phyloP scores from a whole-genome alignment of 2,888 invertebrate species.

The Brachypalpus laphriformis region DNA sequence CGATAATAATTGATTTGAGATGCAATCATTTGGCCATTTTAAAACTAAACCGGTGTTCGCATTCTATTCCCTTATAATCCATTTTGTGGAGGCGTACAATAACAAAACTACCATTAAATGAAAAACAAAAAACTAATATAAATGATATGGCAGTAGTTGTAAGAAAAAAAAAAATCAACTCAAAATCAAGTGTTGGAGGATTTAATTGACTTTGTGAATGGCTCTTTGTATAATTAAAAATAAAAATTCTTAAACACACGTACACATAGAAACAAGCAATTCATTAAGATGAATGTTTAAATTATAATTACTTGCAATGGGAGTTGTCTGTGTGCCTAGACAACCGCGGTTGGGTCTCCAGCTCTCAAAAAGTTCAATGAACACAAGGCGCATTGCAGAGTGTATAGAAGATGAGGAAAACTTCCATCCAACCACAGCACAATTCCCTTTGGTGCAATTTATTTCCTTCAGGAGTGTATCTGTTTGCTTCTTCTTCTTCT shows the following conservation, averaged over 20 bases:
- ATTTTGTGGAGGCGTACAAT: conserved; percentile 37
- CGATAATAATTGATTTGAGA: conserved; percentile 1
- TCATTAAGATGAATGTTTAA: conserved; percentile 53
- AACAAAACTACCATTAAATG: conserved; percentile 34
- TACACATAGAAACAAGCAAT: conserved; percentile 20
- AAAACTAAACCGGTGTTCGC: conserved; percentile 50
- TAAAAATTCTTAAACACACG: background rate
- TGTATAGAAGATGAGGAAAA: conserved; percentile 18
- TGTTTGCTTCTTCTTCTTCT: conserved; percentile 12
- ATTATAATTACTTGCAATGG: conserved; percentile 46
- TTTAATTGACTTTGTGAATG: conserved; percentile 54
- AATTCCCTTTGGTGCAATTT: conserved; percentile 62
- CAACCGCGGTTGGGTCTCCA: background rate
- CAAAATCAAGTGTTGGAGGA: conserved; percentile 59
- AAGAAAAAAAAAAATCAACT: background rate
- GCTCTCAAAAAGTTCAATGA: conserved; percentile 63
- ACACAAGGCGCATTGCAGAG: conserved; percentile 37
- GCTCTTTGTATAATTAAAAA: conserved; percentile 25
- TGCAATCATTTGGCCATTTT: conserved; percentile 30
- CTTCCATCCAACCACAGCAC: conserved; percentile 34
- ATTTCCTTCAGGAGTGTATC: conserved; percentile 64
- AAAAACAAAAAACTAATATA: conserved; percentile 5
- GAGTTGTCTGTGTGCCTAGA: background rate
- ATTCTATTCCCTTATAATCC: conserved; percentile 53
- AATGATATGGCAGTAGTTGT: background rate